Evolutionary conservation across 2,113 vertebrate genomes (phyloP), one percentile per base, ranked within the genome.

Genomic region (Jaculus jaculus): DNA sequence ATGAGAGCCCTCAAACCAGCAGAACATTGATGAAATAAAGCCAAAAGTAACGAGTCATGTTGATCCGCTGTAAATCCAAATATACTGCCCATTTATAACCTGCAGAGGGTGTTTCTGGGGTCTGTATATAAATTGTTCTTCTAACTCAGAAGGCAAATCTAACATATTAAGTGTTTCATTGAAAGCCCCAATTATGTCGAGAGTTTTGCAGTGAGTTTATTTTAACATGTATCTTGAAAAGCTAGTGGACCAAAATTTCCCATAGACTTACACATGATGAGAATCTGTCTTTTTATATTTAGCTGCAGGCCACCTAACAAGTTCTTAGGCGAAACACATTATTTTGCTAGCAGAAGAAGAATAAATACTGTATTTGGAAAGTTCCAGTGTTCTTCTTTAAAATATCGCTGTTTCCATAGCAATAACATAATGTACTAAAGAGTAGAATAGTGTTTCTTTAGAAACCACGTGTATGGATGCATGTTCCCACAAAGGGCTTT

Each of bases 281-380:
- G 94, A 97, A 97, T 97, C 96, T 97, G 96, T 95, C 90, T 95
- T 86, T 96, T 96, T 97, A 97, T 97, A 97, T 97, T 96, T 97
- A 97, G 96, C 96, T 95, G 79, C 93, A 91, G 96, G 96, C 96
- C 97, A 97, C 95, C 95, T 97, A 96, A 97, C 97, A 97, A 96
- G 97, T 97, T 97, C 96, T 97, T 96, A 96, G 94, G 96, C 92
- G 63, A 96, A 97, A 94, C 96, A 97, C 95, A 96, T 96, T 97
- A 96, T 96, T 97, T 97, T 97, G 95, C 81, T 96, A 90, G 94
- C 94, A 96, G 96, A 84, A 96, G 95, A 95, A 95, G 96, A 97
- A 97, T 97, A 97, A 97, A 97, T 96, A 97, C 97, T 96, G 95
- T 96, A 93, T 97, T 97, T 96, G 96, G 96, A 96, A 97, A 95